Evolutionary conservation across 1,140 invertebrate species (phyloP).

Genomic region (Drosophila eugracilis): DNA sequence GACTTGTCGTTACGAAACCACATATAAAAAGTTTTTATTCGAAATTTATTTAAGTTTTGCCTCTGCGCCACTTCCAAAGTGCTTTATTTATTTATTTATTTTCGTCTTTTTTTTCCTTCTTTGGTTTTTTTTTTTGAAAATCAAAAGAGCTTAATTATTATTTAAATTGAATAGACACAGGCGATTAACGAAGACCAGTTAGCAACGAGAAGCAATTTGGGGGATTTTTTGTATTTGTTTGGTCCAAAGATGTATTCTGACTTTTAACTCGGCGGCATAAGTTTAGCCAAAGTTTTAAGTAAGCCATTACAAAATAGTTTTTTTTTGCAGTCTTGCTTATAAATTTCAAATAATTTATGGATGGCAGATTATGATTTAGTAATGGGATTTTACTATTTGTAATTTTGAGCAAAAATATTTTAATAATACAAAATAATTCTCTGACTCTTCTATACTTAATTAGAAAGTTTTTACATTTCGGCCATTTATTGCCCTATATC

Average conservation of each 20-base stretch:
- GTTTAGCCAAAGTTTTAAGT: background rate
- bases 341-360: background rate
- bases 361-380: background rate
- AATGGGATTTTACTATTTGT: background rate
- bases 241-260: background rate
- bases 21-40: constrained; percentile 57
- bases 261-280: background rate
- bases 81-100: constrained; percentile 37
- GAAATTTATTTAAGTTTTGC: constrained; percentile 51
- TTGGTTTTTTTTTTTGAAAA: too few species aligned
- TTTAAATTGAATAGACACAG: constrained; percentile 32
- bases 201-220: constrained; percentile 14
- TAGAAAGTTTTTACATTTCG: background rate
- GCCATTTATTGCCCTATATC: background rate
- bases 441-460: background rate
- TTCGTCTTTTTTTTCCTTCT: too few species aligned
- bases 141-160: constrained; percentile 38
- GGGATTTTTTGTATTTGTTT: constrained; percentile 7
- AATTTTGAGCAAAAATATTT: background rate
- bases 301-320: background rate
- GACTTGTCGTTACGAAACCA: constrained; percentile 62
- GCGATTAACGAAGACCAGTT: constrained; percentile 25
- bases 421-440: background rate
- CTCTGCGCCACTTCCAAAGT: constrained; percentile 20
- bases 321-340: too few species aligned